Conservation (phyloP, 2,113 vertebrate genomes). For the Pygoscelis adeliae region DNA sequence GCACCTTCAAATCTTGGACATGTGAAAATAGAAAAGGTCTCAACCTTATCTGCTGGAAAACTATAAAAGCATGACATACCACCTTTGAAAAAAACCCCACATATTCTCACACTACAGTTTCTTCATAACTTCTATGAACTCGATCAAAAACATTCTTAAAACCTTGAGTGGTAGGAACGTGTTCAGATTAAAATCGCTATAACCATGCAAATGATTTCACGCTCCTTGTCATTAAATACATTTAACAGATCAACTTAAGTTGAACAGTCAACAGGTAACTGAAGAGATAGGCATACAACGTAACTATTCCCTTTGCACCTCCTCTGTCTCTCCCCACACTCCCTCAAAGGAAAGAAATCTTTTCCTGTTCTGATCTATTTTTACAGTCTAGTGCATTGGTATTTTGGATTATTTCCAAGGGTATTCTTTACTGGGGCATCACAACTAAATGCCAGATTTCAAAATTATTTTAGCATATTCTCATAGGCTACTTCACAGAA, state of each 20-base stretch:
- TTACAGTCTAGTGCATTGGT: constrained; percentile 75
- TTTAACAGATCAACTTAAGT: neutral
- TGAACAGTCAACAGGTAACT: constrained; percentile 62
- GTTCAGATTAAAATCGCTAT: neutral
- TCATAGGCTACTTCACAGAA: constrained; percentile 42
- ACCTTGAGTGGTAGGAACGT: neutral
- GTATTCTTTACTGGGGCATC: constrained; percentile 68
- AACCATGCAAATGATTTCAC: neutral
- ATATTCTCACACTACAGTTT: neutral
- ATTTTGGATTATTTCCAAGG: constrained; percentile 74
- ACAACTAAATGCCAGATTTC: constrained; percentile 73
- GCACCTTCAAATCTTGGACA: neutral
- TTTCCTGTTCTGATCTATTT: constrained; percentile 72
- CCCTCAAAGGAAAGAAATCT: constrained; percentile 60
- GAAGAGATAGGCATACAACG: neutral
- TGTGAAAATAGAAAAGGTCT: neutral
- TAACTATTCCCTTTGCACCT: neutral
- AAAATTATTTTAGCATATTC: constrained; percentile 70
- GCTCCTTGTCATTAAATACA: neutral
- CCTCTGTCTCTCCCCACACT: neutral
- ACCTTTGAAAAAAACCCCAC: neutral
- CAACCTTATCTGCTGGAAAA: neutral
- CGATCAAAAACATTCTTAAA: neutral
- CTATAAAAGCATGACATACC: rapidly evolving
- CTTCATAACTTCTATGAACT: neutral